These are phyloP conservation scores for Sinocyclocheilus maitianheensis DNA, from an alignment of 2,113 vertebrate genomes.

Conservation along the genomic window DNA sequence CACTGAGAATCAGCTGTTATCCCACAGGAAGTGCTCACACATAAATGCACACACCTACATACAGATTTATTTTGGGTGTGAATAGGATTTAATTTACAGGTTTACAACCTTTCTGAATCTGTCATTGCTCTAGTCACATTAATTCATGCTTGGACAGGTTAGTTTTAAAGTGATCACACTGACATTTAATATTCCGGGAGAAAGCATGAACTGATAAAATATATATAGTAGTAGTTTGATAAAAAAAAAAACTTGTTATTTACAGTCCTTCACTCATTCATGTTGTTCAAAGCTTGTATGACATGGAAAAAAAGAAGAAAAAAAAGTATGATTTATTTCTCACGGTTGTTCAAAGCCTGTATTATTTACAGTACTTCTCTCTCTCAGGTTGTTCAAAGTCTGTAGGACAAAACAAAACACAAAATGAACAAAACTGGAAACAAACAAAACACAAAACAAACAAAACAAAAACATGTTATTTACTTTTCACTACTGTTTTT, in stretches of 20 bases:
- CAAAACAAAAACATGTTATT: too few relatives aligned
- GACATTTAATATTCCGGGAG: neutral
- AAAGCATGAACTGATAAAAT: neutral
- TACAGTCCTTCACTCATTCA: too few relatives aligned
- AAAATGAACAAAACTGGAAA: neutral
- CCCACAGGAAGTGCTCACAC: neutral
- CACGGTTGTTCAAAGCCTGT: neutral
- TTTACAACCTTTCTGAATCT: conserved; percentile 3
- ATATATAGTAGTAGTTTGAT: too few relatives aligned
- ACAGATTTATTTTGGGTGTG: neutral
- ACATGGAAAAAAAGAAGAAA: too few relatives aligned
- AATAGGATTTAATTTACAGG: neutral
- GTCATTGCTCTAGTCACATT: neutral
- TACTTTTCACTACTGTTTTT: too few relatives aligned
- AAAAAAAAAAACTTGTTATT: too few relatives aligned
- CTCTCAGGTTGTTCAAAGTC: neutral
- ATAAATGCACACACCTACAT: neutral
- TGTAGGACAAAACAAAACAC: neutral
- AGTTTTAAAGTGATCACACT: neutral
- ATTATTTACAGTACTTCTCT: neutral
- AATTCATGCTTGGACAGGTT: neutral
- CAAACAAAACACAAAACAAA: neutral
- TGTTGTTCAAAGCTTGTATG: too few relatives aligned
- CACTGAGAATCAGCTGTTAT: neutral
- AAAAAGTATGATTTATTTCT: too few relatives aligned